phyloP scores from a whole-genome alignment of 1,140 invertebrate genomes.

The honey bee (Apis mellifera) region DNA sequence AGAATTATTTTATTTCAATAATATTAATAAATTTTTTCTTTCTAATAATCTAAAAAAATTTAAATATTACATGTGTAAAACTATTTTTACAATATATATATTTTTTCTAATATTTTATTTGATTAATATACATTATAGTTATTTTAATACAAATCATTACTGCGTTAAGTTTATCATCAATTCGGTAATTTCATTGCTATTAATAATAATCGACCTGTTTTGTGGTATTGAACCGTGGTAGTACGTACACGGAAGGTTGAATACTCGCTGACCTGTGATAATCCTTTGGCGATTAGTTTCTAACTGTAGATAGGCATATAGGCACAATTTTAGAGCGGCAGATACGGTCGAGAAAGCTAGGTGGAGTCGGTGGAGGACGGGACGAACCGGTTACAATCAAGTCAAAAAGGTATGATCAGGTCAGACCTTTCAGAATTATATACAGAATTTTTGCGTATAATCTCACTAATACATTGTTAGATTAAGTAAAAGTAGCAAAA shows the following conservation, averaged over 20 bases:
- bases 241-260: constrained; percentile 71
- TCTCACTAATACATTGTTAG: constrained; percentile 15
- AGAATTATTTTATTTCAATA: background rate
- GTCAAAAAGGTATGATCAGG: constrained; percentile 62
- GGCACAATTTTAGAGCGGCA: constrained; percentile 60
- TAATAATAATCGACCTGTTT: constrained; percentile 64
- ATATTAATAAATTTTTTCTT: background rate
- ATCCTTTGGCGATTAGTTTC: constrained; percentile 76
- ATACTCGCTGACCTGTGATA: constrained; percentile 75
- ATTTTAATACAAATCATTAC: background rate
- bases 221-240: constrained; percentile 63
- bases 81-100: background rate
- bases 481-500: constrained; percentile 26
- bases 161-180: constrained; percentile 20
- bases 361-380: constrained; percentile 44
- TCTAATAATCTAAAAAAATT: too few species aligned
- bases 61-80: background rate
- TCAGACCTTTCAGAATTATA: constrained; percentile 57
- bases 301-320: constrained; percentile 68
- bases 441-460: constrained; percentile 50
- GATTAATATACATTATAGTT: background rate
- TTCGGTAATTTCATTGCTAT: constrained; percentile 53
- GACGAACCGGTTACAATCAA: constrained; percentile 64
- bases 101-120: background rate
- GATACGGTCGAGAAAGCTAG: constrained; percentile 53